Evolutionary conservation across 2,888 invertebrate genomes (phyloP).

Genomic region (Pyrocoelia pectoralis): DNA sequence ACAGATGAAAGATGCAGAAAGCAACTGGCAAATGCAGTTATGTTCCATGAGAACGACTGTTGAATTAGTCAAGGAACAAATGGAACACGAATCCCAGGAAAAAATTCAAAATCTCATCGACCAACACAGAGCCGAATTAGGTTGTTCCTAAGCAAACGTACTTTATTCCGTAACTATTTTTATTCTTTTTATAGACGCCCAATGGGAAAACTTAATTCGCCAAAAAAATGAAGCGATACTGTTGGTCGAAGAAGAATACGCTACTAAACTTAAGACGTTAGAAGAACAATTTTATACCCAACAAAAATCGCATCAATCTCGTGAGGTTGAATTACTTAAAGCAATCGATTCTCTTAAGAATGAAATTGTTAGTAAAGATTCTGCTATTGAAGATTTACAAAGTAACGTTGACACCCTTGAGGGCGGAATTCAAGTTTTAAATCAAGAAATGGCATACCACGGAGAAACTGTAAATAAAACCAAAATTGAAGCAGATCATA

Average conservation of each 20-base stretch:
- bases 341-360: constrained; percentile 57
- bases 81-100: constrained; percentile 60
- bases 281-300: constrained; percentile 59
- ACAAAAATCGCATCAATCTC: constrained; percentile 56
- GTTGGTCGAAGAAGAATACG: constrained; percentile 68
- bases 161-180: too few species aligned
- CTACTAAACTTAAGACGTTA: constrained; percentile 60
- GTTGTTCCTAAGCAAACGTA: constrained; percentile 47
- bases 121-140: constrained; percentile 69
- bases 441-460: constrained; percentile 58
- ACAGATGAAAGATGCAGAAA: constrained; percentile 57
- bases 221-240: constrained; percentile 70
- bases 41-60: constrained; percentile 57
- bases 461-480: constrained; percentile 52
- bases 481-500: constrained; percentile 54
- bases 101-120: constrained; percentile 62
- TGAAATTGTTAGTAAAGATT: constrained; percentile 55
- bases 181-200: constrained; percentile 62
- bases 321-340: constrained; percentile 58
- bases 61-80: constrained; percentile 61
- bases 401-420: constrained; percentile 59
- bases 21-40: constrained; percentile 58
- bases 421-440: constrained; percentile 59
- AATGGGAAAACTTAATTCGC: constrained; percentile 70
- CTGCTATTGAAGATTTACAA: constrained; percentile 58